These are phyloP conservation scores for Drosophila demipolita DNA, from an alignment of 2,888 invertebrate genomes.

Conservation along the genomic window DNA sequence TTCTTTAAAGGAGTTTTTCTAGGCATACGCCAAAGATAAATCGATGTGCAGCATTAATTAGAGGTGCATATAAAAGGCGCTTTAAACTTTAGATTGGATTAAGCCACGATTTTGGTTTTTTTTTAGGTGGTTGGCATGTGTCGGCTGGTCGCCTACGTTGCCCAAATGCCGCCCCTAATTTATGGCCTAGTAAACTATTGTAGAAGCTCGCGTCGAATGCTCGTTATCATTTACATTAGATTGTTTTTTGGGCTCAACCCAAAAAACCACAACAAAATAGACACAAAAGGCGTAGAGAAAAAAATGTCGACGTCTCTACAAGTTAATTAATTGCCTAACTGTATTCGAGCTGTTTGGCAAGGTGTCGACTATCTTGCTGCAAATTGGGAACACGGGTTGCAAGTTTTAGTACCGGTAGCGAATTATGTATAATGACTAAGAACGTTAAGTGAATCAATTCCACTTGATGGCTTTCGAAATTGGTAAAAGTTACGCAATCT, in stretches of 20 bases:
- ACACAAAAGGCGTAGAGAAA: not conserved
- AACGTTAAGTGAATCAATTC: constrained; percentile 29
- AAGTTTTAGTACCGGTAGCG: constrained; percentile 9
- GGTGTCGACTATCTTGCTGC: constrained; percentile 70
- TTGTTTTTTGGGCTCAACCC: constrained; percentile 59
- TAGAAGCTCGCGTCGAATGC: constrained; percentile 24
- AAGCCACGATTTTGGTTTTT: constrained; percentile 34
- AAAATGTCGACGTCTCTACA: constrained; percentile 34
- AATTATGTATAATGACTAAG: constrained; percentile 29
- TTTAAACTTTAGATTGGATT: constrained; percentile 11
- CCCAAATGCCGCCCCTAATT: constrained; percentile 34
- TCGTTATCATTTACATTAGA: constrained; percentile 49
- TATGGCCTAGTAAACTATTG: constrained; percentile 44
- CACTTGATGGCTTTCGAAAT: constrained; percentile 3
- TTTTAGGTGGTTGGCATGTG: constrained; percentile 41
- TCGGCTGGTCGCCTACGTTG: constrained; percentile 33
- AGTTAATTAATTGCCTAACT: constrained; percentile 63
- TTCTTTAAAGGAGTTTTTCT: constrained; percentile 1
- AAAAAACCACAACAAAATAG: constrained; percentile 16
- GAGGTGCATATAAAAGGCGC: constrained; percentile 40
- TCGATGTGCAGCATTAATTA: constrained; percentile 61
- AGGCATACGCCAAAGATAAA: constrained; percentile 10
- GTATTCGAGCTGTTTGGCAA: constrained; percentile 27
- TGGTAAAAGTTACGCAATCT: constrained; percentile 27
- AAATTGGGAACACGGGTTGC: constrained; percentile 26